Evolutionary conservation across 2,113 vertebrate genomes (phyloP), one percentile per base, ranked within the genome.

Genomic region (Platycercus adscitus): DNA sequence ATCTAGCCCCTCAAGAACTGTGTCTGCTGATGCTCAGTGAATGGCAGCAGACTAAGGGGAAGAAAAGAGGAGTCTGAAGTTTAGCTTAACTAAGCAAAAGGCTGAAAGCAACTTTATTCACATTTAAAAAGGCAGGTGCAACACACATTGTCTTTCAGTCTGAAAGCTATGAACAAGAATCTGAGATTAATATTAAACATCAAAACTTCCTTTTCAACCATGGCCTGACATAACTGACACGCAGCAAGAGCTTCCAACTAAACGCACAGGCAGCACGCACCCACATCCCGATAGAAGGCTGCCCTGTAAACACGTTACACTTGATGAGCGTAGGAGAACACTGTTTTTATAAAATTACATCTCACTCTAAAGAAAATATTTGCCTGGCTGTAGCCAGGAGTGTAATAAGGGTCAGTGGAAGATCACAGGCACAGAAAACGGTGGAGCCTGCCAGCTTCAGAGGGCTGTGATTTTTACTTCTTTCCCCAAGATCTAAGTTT

Each of bases 291-390:
- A 84, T 29, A 86, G 70, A 33, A 76, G 24, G 18, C 35, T 66
- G 73, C 49, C 92, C 77, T 49, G 43, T 37, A 80, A 95, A 81
- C 47, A 82, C 0, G 0, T 46, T 65, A 53, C 71, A 65, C 53
- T 92, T 37, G 63, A 47, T 46, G 65, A 91, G 35, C 0, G 0
- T 13, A 90, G 68, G 55, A 88, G 31, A 91, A 95, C 87, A 94
- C 26, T 81, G 73, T 71, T 94, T 90, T 88, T 75, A 86, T 80
- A 86, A 88, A 90, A 88, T 75, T 77, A 88, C 87, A 79, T 50
- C 66, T 92, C 85, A 92, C 77, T 68, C 82, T 88, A 85, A 95
- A 88, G 86, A 91, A 90, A 94, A 94, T 73, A 93, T 89, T 90
- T 90, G 78, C 47, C 47, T 37, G 86, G 83, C 76, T 88, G 60